Evolutionary conservation across 2,797 vertebrate species (phyloP), one percentile per base, ranked within the genome.

Genomic region (Mormyrus proboscirostris): DNA sequence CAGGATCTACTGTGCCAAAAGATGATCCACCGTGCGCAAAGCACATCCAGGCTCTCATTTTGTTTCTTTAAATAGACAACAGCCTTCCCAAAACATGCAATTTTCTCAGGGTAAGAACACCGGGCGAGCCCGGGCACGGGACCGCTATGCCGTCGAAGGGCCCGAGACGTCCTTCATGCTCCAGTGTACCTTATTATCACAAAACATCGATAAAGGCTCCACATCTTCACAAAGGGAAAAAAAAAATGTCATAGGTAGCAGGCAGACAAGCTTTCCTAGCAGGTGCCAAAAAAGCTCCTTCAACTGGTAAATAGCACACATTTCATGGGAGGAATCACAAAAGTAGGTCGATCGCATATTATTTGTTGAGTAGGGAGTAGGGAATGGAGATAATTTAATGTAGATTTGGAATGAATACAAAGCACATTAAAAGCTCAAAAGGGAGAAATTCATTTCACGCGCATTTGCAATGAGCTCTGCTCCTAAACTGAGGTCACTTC

Each of bases 11-110:
- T 38, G 84, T 51, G 22, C 22, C 82, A 86, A 33, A 29, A 38
- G 49, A 86, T 8, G 22, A 3, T 25, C 25, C 10, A 29, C 84
- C 10, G 14, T 49, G 47, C 14, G 6, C 4, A 3, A 9, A 53
- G 47, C 82, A 50, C 82, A 55, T n/a, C 84, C 51, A 55, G 84
- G 29, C 47, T 57, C 84, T 86, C 25, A 55, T 86, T 84, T 55
- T 2, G 84, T 53, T 86, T 57, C 51, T 16, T 33, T 55, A 86
- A 86, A 86, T 84, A 84, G 82, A 84, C 2, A 8, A 49, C 44
- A 84, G 82, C 19, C 29, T 86, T 38, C 84, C 51, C 47, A n/a
- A 53, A 53, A 29, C 50, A 86, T 57, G 49, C 14, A 33, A 86
- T 86, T 55, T 86, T 86, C 84, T 55, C 44, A n/a, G 47, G 22